Base-by-base conservation (phyloP, 1,140 invertebrate species). In the Metopolophium dirhodum region DNA sequence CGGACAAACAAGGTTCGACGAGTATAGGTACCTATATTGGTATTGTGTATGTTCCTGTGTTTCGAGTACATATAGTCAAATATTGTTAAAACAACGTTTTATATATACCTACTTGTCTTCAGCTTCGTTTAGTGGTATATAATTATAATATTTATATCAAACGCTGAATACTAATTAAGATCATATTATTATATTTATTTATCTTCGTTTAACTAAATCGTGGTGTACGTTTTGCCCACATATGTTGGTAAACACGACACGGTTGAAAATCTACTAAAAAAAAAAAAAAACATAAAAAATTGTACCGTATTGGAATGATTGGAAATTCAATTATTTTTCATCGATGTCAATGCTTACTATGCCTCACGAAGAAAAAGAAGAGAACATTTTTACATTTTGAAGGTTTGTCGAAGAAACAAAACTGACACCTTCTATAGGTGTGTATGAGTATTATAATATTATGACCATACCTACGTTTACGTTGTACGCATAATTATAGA, bases 1-100 rank as follows among this genome's bases (percentile, higher is more conserved):
- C 51, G 87, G 51, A 89, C 57, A 89, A 89, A 89, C 87, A 2
- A 89, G 87, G 49, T 89, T 8, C 35, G 35, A 54, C 49, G 45
- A 47, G 45, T 47, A 47, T 9, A 8, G 49, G 49, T 51, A 18
- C 14, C 49, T 20, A 51, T 47, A 11, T 20, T 20, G 22, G 9
- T 57, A 37, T 89, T 57, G 35, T 18, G 9, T n/a, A 68, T 61
- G 1, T 20, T 2, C 37, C 37, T 37, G 37, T 37, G 37, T 37
- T 37, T 37, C 37, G 0, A 7, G 45, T 47, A 47, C 37, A 85
- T 37, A 37, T 9, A 35, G 20, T 89, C 51, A 14, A 54, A n/a
- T 18, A 77, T 37, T 89, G 23, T 57, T 37, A 35, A 37, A 57
- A 89, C 41, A 89, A 57, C 3, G n/a, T 89, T 57, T 57, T 37